phyloP scores from a whole-genome alignment of 1,140 invertebrate species.

The Tetramorium alpestre region DNA sequence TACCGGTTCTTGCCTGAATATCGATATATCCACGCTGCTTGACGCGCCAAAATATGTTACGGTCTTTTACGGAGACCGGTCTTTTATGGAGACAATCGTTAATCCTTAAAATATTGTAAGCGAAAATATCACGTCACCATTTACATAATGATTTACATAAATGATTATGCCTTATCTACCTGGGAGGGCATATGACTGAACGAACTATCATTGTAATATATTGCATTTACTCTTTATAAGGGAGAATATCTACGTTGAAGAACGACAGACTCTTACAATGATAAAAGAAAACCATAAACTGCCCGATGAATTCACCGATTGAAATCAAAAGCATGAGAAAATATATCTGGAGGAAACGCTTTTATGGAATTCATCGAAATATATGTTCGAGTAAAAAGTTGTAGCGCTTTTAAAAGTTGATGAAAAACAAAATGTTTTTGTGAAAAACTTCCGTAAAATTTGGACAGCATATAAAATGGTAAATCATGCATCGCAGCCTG shows the following conservation, averaged over 20 bases:
- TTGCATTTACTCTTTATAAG: background rate
- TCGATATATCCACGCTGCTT: background rate
- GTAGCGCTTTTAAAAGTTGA: background rate
- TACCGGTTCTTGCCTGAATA: conserved; percentile 9
- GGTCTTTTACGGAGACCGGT: background rate
- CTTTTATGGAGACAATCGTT: conserved; percentile 30
- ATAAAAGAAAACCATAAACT: background rate
- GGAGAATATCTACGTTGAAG: background rate
- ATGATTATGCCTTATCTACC: conserved; percentile 4
- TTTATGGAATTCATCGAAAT: background rate
- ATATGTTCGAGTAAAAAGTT: background rate
- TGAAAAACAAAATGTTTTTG: background rate
- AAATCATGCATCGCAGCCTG: background rate
- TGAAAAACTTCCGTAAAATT: background rate
- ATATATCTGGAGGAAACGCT: background rate
- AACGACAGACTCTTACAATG: background rate
- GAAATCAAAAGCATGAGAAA: background rate
- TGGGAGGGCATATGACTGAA: background rate
- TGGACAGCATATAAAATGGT: background rate
- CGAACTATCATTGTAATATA: background rate
- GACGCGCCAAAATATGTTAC: conserved; percentile 10
- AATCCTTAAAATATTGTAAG: conserved; percentile 9
- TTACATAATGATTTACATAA: background rate
- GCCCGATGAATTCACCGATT: background rate
- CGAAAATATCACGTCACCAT: background rate